Evolutionary conservation across 2,113 vertebrate genomes (phyloP).

Genomic region (Pseudorasbora parva): DNA sequence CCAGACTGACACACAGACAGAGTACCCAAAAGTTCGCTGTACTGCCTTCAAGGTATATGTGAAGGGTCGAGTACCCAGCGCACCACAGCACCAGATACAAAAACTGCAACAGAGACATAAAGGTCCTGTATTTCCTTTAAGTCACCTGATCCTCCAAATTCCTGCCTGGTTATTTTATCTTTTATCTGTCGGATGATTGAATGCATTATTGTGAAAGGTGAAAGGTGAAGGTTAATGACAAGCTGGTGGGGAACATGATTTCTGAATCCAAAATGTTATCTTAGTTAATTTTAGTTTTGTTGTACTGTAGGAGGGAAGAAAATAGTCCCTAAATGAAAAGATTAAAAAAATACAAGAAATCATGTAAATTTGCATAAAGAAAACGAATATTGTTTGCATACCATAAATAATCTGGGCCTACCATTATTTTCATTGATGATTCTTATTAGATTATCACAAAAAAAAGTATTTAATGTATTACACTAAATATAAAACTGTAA

Average conservation of each 20-base stretch:
- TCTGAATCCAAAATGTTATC: neutral
- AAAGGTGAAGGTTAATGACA: neutral
- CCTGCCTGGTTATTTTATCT: neutral
- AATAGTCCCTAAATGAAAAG: too few species aligned
- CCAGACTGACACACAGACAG: constrained; percentile 73
- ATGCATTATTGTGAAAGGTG: neutral
- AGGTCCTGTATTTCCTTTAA: neutral
- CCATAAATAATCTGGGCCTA: too few species aligned
- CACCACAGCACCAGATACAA: constrained; percentile 80
- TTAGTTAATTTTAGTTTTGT: neutral
- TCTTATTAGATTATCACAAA: too few species aligned
- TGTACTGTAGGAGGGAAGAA: too few species aligned
- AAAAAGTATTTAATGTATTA: too few species aligned
- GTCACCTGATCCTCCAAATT: neutral
- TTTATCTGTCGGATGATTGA: neutral
- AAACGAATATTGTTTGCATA: too few species aligned
- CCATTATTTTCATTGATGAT: too few species aligned
- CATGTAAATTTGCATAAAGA: too few species aligned
- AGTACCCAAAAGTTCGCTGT: constrained; percentile 73
- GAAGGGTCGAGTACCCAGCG: constrained; percentile 74
- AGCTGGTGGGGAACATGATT: neutral
- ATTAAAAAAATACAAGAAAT: too few species aligned
- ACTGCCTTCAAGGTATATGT: constrained; percentile 63
- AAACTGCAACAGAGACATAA: constrained; percentile 60
- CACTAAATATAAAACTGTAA: too few species aligned